Percentiles rank a stretch among this genome's conserved stretches.
These are phyloP conservation scores for Lordiphosa andalusiaca DNA, from an alignment of 2,888 invertebrate genomes.

Conservation along the genomic window DNA sequence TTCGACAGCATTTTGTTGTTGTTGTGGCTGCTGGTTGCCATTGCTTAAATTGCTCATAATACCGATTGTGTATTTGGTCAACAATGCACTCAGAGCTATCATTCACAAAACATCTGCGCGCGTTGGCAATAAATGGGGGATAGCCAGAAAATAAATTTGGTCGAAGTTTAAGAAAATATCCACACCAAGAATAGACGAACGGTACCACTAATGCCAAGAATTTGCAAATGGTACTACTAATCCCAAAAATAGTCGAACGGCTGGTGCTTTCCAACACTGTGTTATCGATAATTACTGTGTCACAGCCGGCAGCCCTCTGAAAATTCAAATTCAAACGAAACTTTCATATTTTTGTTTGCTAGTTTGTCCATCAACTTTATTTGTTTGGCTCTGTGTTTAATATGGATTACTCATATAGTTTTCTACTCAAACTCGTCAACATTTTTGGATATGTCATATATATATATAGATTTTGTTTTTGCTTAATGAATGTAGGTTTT, in stretches of 20 bases:
- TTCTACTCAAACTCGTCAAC: conserved; percentile 44
- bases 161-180: too few species aligned
- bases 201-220: too few species aligned
- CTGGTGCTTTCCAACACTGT: too few species aligned
- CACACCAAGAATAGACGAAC: too few species aligned
- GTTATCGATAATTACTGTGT: too few species aligned
- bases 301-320: too few species aligned
- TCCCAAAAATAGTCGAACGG: too few species aligned
- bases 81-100: conserved; percentile 80
- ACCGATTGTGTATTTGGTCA: conserved; percentile 78
- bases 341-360: conserved; percentile 3
- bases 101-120: conserved; percentile 70
- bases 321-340: neutral
- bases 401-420: conserved; percentile 12
- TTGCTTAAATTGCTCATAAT: conserved; percentile 79
- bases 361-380: conserved; percentile 37
- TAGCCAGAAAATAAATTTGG: conserved; percentile 22
- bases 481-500: conserved; percentile 36
- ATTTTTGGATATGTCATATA: conserved; percentile 54
- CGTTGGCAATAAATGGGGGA: conserved; percentile 42
- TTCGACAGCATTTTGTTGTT: conserved; percentile 26
- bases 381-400: conserved; percentile 29
- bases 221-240: too few species aligned
- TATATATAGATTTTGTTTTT: conserved; percentile 18
- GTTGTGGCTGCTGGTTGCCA: conserved; percentile 59